These are phyloP conservation scores for Melieria picta DNA, from an alignment of 2,888 invertebrate species.

Conservation along the genomic window DNA sequence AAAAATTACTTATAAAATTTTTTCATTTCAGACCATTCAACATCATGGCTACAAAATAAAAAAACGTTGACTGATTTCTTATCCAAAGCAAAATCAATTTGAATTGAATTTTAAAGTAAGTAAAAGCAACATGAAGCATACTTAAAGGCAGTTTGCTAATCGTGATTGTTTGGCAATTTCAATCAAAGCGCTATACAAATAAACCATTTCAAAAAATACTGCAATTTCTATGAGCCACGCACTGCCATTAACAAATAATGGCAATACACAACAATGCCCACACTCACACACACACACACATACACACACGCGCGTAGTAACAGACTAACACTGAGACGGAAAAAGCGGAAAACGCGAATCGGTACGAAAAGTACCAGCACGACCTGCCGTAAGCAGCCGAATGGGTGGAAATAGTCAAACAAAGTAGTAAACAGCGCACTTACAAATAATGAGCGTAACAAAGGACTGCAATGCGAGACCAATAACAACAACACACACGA, in stretches of 20 bases:
- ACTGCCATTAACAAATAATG: background rate
- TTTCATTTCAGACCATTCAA: too few species aligned
- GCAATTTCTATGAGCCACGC: background rate
- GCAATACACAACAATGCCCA: background rate
- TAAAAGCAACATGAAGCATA: too few species aligned
- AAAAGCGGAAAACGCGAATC: background rate
- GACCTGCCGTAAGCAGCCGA: background rate
- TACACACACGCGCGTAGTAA: background rate
- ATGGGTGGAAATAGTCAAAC: background rate
- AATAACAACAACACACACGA: background rate
- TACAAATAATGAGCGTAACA: conserved; percentile 4
- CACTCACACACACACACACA: background rate
- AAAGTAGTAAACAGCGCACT: background rate
- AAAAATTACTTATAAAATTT: too few species aligned
- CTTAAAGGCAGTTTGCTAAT: too few species aligned
- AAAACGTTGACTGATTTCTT: too few species aligned
- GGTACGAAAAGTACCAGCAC: background rate
- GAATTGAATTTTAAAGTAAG: too few species aligned
- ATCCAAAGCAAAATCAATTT: too few species aligned
- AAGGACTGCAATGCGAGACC: background rate
- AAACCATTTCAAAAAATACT: background rate
- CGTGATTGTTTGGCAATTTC: too few species aligned
- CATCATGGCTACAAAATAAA: too few species aligned
- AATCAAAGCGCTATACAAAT: too few species aligned
- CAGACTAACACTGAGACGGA: background rate